phyloP scores from a whole-genome alignment of 2,888 invertebrate species.

The Petrolisthes manimaculis region DNA sequence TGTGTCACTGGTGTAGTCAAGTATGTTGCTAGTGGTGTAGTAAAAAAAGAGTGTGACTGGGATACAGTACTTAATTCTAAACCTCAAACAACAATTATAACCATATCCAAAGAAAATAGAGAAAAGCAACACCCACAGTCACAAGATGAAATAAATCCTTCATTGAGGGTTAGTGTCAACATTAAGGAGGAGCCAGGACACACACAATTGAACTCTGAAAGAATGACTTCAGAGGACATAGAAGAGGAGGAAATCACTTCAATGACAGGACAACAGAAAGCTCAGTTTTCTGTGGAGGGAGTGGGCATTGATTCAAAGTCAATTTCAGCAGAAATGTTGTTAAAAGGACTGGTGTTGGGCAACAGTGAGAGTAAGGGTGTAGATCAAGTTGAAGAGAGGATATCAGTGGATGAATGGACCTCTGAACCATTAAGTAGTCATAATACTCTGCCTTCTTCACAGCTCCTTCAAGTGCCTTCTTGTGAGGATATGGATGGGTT shows the following conservation, averaged over 20 bases:
- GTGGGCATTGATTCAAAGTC: conserved; percentile 10
- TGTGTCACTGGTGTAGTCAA: conserved; percentile 10
- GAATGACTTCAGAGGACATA: not conserved
- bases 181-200: not conserved
- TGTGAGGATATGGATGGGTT: not conserved
- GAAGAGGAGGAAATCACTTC: not conserved
- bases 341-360: not conserved
- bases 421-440: not conserved
- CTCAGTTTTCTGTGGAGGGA: not conserved
- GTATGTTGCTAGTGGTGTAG: conserved; percentile 3
- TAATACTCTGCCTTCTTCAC: not conserved
- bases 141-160: too few species aligned
- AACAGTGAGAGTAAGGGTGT: not conserved
- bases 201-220: not conserved
- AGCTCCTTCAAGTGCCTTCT: not conserved
- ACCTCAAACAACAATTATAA: not conserved
- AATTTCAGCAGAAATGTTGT: conserved; percentile 18
- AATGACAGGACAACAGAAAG: conserved; percentile 10
- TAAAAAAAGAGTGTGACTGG: conserved; percentile 19
- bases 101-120: not conserved
- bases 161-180: not conserved
- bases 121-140: not conserved
- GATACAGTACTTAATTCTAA: not conserved
- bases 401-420: not conserved
- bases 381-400: not conserved